Evolutionary conservation across 2,113 vertebrate species (phyloP), one percentile per base, ranked within the genome.

Genomic region (Colius striatus): DNA sequence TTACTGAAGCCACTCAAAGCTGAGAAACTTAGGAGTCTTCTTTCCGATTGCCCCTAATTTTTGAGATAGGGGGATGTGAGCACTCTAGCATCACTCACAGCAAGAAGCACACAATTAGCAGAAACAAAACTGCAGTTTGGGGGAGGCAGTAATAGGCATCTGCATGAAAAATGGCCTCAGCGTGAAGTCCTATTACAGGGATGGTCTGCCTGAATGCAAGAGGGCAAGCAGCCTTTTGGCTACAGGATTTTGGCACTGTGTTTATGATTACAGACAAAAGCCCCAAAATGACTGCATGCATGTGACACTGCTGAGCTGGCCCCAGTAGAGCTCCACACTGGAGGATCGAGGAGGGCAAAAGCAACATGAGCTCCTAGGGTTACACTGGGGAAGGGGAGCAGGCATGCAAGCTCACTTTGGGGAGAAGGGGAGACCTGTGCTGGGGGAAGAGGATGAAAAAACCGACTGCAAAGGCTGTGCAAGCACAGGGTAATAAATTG

Each of bases 41-140:
- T 75, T 26, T 71, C 79, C 19, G 27, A 47, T 16, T 71, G 45
- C 48, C n/a, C 1, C 1, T 13, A 45, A 63, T 70, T 91, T 95
- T 80, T 38, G 63, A 85, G 72, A 60, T 1, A 50, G 32, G 34
- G 38, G 12, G 22, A 83, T 18, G 61, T 8, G 10, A 73, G 45
- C 38, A 43, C 25, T 92, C 72, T 72, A 86, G 79, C 48, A 84
- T 43, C 50, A 48, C 48, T 93, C 63, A 2, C 90, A 94, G 92
- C 84, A 82, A 92, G 61, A 11, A 83, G 63, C 34, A 13, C 26
- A 34, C 1, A 5, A 92, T 92, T 77, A 94, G 88, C 68, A 91
- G 75, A 78, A 94, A 95, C 95, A 96, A 94, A 96, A 96, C 75
- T 83, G 85, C 82, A 74, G 60, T 88, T 85, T 94, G 87, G 54